Evolutionary conservation across 2,888 invertebrate species (phyloP), one percentile per base, ranked within the genome.

Genomic region (Odontocerum albicorne): DNA sequence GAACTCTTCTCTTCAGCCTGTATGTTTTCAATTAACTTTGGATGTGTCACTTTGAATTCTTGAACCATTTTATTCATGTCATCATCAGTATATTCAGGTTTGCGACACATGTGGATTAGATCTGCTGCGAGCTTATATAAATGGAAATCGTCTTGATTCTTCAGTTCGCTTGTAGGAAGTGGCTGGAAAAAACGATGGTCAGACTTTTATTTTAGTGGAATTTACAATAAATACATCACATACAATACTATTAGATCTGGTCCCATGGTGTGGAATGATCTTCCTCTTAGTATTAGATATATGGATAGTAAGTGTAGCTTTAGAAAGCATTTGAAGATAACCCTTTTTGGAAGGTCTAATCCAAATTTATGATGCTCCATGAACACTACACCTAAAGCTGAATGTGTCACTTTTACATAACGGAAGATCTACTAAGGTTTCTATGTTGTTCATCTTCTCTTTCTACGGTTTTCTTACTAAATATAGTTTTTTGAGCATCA

Each of bases 101-200:
- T 72, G 56, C 73, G 66, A 12, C 54, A 64, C 64, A 70, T 70
- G 52, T 70, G 63, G 61, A 64, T 66, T 43, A 77, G 62, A 27
- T 71, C 68, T 38, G 74, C 70, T 59, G 74, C 70, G 0, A 78
- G 61, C 50, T 70, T 66, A 57, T 77, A 77, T 21, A 78, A 57
- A 4, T 62, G 33, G 59, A 63, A 63, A 42, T 72, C 70, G 7
- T 70, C 69, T 31, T 62, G 66, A 55, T 62, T 63, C 42, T 66
- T 64, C n/a, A 66, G 64, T n/a, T 68, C 64, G 35, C 27, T 64
- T 44, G 66, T 59, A 62, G 67, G 63, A 61, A 66, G 67, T 13
- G 69, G 67, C 77, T 77, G 62, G 21, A 67, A 68, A 52, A 47
- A 49, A 2, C 51, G 12, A 15, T 8, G 38, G 13, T n/a, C 4